Evolutionary conservation across 2,888 invertebrate species (phyloP).

Genomic region (Pyrrhosoma nymphula): DNA sequence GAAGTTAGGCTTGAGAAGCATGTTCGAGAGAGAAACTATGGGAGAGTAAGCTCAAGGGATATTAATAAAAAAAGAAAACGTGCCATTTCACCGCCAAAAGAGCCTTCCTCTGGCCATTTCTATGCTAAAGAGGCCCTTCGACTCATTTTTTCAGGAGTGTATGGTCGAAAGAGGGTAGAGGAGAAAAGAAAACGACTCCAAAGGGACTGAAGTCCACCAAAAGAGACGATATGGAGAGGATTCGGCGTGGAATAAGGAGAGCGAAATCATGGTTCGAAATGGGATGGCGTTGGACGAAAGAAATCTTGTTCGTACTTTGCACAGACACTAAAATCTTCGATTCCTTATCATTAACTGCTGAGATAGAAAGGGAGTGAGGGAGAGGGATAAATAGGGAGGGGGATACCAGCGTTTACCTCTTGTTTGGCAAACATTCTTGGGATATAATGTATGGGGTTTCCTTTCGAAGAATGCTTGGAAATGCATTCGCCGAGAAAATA

Average conservation of each 20-base stretch:
- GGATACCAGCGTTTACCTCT: background rate
- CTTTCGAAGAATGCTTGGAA: no score
- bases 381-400: background rate
- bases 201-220: background rate
- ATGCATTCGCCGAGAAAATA: no score
- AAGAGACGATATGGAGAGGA: background rate
- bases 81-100: background rate
- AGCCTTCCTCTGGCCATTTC: constrained; percentile 49
- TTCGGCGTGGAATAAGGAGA: background rate
- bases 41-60: constrained; percentile 46
- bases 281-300: background rate
- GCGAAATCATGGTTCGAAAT: background rate
- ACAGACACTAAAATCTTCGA: background rate
- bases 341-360: no score
- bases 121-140: constrained; percentile 30
- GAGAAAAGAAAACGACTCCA: background rate
- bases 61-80: constrained; percentile 56
- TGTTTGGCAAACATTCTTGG: no score
- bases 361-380: background rate
- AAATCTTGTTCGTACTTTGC: background rate
- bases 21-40: background rate
- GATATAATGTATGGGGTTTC: no score
- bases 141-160: background rate
- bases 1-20: background rate
- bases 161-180: background rate